Base-by-base conservation (phyloP, 1,140 invertebrate genomes). In the Drosophila setifemur region DNA sequence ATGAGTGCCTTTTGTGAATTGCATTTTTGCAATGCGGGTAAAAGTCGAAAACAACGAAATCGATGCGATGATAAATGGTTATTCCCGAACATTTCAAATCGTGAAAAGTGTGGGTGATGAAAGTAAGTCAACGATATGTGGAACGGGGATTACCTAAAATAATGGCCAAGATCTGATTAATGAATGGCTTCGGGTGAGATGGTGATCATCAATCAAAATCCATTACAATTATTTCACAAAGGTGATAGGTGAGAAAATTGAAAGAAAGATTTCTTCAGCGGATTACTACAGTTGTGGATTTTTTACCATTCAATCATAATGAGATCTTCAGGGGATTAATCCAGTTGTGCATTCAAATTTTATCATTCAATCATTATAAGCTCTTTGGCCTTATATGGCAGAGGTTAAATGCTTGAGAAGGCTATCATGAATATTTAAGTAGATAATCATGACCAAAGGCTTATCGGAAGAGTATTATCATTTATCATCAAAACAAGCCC, bases 1-100 rank as follows among this genome's bases (percentile, higher is more conserved):
- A n/a, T n/a, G n/a, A n/a, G n/a, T n/a, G n/a, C 53, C 31, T 70
- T 75, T 48, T 81, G 54, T 81, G 77, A 69, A 67, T 81, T 60
- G 39, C 69, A 42, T 3, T 61, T 75, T 81, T 57, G 73, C 43
- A 58, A 77, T 82, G 73, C 77, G 77, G 78, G 77, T 11, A 14
- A 40, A 19, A 57, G 31, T 67, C 67, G 43, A 69, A 53, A 35
- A 25, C 28, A 55, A 54, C 44, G 16, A 2, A 49, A 35, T 49
- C 29, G 12, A 63, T 37, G n/a, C n/a, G 58, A 82, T 67, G 50
- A 73, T 69, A 31, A 58, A 78, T 73, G 61, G 55, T 55, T 43
- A 64, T 47, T 42, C 48, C 42, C 19, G 19, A 14, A 23, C 12
- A 23, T 12, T 42, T 12, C n/a, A 52, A 55, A 29, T 44, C 52